Conservation (phyloP, 2,888 invertebrate species). For the Camponotus fellah region DNA sequence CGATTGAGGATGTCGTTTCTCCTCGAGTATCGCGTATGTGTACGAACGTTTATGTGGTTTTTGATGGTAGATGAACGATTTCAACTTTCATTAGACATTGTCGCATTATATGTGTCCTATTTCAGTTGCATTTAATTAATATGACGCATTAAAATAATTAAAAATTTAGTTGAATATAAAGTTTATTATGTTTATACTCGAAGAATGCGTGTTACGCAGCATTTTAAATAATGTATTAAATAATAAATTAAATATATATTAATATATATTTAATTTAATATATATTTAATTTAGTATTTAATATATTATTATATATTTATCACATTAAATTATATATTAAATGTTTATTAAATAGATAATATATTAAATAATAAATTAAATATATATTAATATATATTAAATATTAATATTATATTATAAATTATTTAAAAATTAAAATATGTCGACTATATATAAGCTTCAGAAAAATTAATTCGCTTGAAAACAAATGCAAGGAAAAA, state of each 20-base stretch:
- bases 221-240: neutral
- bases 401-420: too few species aligned
- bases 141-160: neutral
- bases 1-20: constrained; percentile 70
- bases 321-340: too few species aligned
- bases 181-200: neutral
- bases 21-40: constrained; percentile 48
- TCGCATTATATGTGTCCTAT: constrained; percentile 21
- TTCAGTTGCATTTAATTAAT: constrained; percentile 38
- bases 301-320: too few species aligned
- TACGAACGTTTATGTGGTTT: constrained; percentile 2
- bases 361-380: too few species aligned
- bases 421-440: neutral
- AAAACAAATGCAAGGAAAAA: neutral
- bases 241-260: too few species aligned
- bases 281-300: too few species aligned
- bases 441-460: neutral
- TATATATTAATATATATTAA: too few species aligned
- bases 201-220: neutral
- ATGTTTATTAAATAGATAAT: too few species aligned
- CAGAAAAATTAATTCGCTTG: neutral
- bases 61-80: constrained; percentile 58
- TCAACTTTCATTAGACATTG: constrained; percentile 63
- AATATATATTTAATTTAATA: too few species aligned
- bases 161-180: constrained; percentile 20